Percentiles rank a stretch among this genome's conserved stretches.
Conservation (phyloP, 2,888 invertebrate species). For the Ernsta delagoae region DNA sequence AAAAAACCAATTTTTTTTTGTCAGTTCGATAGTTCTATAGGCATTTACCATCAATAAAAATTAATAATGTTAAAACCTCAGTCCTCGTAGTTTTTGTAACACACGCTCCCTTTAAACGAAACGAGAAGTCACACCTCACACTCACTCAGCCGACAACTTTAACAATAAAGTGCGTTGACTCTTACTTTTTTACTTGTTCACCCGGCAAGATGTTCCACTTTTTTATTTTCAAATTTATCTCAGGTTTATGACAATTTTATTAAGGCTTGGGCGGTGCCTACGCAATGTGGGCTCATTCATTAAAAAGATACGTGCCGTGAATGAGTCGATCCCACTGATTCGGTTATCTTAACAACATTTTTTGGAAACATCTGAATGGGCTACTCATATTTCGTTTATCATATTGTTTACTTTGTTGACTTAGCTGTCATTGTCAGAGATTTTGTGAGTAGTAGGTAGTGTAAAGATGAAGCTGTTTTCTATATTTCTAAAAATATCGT, state of each 20-base stretch:
- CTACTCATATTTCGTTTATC: slow-evolving; percentile 26
- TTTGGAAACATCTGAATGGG: slow-evolving; percentile 27
- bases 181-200: slow-evolving; percentile 52
- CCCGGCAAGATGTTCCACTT: slow-evolving; percentile 48
- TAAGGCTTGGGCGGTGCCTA: slow-evolving; percentile 65
- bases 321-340: slow-evolving; percentile 44
- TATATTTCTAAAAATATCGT: too few species aligned
- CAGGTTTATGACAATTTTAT: slow-evolving; percentile 78
- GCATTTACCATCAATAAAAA: background rate
- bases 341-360: slow-evolving; percentile 38
- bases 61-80: background rate
- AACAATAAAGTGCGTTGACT: slow-evolving; percentile 64
- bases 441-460: too few species aligned
- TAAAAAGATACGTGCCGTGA: slow-evolving; percentile 59
- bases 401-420: slow-evolving; percentile 23
- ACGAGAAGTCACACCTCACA: slow-evolving; percentile 44
- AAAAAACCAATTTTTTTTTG: too few species aligned
- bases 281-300: slow-evolving; percentile 68
- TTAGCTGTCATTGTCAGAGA: background rate
- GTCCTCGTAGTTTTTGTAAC: background rate
- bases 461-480: too few species aligned
- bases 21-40: too few species aligned
- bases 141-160: slow-evolving; percentile 49
- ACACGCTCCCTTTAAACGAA: background rate
- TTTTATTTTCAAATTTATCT: slow-evolving; percentile 64